A percentile compares a stretch with the other conserved stretches of the same genome.
Conservation (phyloP, 2,888 invertebrate species). For the Lacanobia oleracea region DNA sequence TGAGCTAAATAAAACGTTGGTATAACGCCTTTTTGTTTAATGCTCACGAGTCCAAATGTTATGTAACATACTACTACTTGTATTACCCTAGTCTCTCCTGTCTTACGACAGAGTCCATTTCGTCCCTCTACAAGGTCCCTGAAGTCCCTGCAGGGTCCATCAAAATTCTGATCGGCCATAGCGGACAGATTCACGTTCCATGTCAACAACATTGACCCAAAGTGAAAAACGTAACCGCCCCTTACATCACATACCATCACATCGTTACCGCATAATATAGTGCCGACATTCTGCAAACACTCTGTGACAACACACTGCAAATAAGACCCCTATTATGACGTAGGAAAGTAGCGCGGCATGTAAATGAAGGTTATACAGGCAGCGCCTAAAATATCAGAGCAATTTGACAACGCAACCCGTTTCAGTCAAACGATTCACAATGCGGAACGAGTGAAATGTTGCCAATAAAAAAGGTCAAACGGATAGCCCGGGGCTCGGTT, state of each 20-base stretch:
- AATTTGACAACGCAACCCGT: slow-evolving; percentile 86
- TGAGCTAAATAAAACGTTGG: neutral
- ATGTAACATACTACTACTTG: neutral
- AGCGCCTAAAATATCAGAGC: slow-evolving; percentile 81
- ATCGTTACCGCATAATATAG: slow-evolving; percentile 61
- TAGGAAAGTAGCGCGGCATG: slow-evolving; percentile 74
- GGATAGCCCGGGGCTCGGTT: slow-evolving; percentile 83
- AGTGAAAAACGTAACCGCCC: slow-evolving; percentile 37
- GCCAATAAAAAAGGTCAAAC: slow-evolving; percentile 88
- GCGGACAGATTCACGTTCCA: slow-evolving; percentile 9
- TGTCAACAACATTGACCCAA: slow-evolving; percentile 32
- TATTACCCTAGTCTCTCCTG: neutral
- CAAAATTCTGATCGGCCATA: slow-evolving; percentile 14
- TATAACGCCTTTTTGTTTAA: slow-evolving; percentile 2
- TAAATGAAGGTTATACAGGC: slow-evolving; percentile 80
- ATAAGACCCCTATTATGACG: slow-evolving; percentile 75
- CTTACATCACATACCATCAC: slow-evolving; percentile 36
- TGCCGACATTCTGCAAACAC: slow-evolving; percentile 60
- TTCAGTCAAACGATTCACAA: slow-evolving; percentile 84
- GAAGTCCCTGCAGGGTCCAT: neutral
- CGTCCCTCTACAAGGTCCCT: neutral
- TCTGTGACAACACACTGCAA: slow-evolving; percentile 67
- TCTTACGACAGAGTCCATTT: neutral
- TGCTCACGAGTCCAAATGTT: neutral
- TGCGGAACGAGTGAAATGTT: slow-evolving; percentile 87